Percentiles rank a stretch among this genome's conserved stretches.
These are phyloP conservation scores for Euwallacea similis DNA, from an alignment of 1,140 invertebrate species.

Conservation along the genomic window DNA sequence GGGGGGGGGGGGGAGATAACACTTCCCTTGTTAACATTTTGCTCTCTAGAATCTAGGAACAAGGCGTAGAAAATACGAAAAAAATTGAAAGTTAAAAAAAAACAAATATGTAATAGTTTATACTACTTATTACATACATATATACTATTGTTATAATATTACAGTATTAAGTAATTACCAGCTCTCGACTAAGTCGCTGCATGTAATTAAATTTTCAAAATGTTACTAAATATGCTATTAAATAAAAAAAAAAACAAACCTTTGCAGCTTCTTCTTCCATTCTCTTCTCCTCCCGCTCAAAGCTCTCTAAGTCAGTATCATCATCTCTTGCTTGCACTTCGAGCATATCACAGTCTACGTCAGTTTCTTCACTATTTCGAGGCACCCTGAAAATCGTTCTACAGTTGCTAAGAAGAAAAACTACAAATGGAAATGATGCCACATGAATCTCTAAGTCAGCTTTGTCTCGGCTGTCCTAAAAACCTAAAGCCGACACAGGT, in stretches of 20 bases:
- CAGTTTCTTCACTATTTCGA: constrained; percentile 40
- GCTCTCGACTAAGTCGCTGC: constrained; percentile 47
- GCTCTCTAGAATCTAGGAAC: too few relatives aligned
- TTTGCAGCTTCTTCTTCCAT: constrained; percentile 56
- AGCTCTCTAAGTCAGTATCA: constrained; percentile 54
- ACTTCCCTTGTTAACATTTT: too few relatives aligned
- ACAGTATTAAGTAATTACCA: constrained; percentile 43
- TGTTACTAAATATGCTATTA: neutral
- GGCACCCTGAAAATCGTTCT: constrained; percentile 33
- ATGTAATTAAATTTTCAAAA: constrained; percentile 8
- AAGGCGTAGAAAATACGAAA: too few relatives aligned
- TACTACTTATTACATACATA: too few relatives aligned
- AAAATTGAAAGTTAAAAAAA: too few relatives aligned
- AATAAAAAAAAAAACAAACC: constrained; percentile 39
- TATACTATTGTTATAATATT: too few relatives aligned
- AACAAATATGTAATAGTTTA: too few relatives aligned
- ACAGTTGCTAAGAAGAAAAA: constrained; percentile 5
- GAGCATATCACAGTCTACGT: constrained; percentile 52
- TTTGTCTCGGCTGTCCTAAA: too few relatives aligned
- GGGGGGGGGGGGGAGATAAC: too few relatives aligned
- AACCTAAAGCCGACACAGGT: too few relatives aligned
- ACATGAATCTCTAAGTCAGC: neutral
- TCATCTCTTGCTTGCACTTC: constrained; percentile 47
- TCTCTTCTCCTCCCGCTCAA: constrained; percentile 57
- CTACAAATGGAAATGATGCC: constrained; percentile 2